Evolutionary conservation across 30 jellyfish, hydroid and myxozoan genomes (phyloP), one percentile per base, ranked within the genome.

Genomic region (Turritopsis dohrnii): DNA sequence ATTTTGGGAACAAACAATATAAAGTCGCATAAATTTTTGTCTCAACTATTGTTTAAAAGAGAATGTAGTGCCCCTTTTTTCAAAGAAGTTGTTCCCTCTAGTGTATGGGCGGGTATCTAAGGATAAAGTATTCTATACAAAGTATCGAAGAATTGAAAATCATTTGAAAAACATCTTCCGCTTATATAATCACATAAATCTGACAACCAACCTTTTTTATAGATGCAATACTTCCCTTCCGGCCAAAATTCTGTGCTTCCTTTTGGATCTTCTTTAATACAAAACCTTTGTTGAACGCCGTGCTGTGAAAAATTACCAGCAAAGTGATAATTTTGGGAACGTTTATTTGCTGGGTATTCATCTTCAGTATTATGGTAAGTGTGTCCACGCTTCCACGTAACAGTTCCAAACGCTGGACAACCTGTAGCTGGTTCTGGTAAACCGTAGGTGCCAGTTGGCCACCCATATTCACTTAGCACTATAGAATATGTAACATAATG

Each of bases 401-500:
- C 66, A 17, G 82, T 85, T 52, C 92, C 91, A 60, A 81, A 77
- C 29, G 89, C 87, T 17, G 98, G 98, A 74, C 98, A 93, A 1
- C 98, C 98, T 0, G 94, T 83, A 21, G 95, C 96, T 1, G 98
- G 85, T 75, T 93, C 98, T 13, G 98, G 98, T 17, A 93, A 24
- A 16, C 98, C 98, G 75, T 93, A 93, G 20, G 98, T 93, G 21
- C 98, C 98, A 23, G 97, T 83, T 17, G 98, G 98, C 98, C 98
- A 93, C 16, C 94, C 84, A 23, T 72, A 71, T 28, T 93, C 98
- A 8, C 90, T 85, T 54, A 74, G 72, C 31, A 54, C 98, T 92
- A 31, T 28, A 66, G 72, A 9, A 21, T 7, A 74, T 0, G n/a
- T n/a, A n/a, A n/a, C n/a, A n/a, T n/a, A n/a, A n/a, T n/a, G n/a